Evolutionary conservation across 2,113 vertebrate species (phyloP), one percentile per base, ranked within the genome.

Genomic region (Cyphomyrus discorhynchus): DNA sequence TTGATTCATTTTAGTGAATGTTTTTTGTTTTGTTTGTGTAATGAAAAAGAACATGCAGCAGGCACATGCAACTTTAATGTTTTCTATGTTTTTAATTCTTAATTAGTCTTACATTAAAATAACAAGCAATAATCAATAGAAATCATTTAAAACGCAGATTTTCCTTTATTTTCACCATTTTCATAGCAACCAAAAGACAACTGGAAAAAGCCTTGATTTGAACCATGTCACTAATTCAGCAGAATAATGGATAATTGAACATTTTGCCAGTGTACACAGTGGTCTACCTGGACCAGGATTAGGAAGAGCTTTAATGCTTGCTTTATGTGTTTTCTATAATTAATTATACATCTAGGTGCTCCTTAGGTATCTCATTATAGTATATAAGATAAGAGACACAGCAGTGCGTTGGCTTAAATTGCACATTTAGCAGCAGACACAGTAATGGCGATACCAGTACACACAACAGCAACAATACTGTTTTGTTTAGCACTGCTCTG

Each of bases 331-430:
- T 84, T 84, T 46, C 42, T 84, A 47, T 47, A 84, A 84, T 84
- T 84, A 84, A 84, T 84, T 84, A 45, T 46, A 47, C 82, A 47
- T 84, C 21, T 84, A 84, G 39, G 82, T 84, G 15, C 74, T 80
- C 35, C 13, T 42, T 80, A 42, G 11, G 17, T 80, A 47, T 84
- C 82, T 84, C 45, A 84, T 84, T 84, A 47, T 84, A 84, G 42
- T 47, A 24, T 84, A 84, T 84, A 45, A 84, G 82, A 47, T 84
- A 84, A 84, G 45, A 45, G 58, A 49, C 45, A 31, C n/a, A 15
- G 88, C 31, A 7, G 45, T 27, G 3, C 9, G 88, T 74, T 74
- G 24, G 42, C 15, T 31, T 74, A 88, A 80, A 88, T 88, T 5
- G 62, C 21, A 46, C 62, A 47, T 24, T 77, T 88, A 88, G 42